Percentiles rank a stretch among this genome's conserved stretches.
These are phyloP conservation scores for Turnix velox DNA, from an alignment of 2,113 vertebrate genomes.

Conservation along the genomic window DNA sequence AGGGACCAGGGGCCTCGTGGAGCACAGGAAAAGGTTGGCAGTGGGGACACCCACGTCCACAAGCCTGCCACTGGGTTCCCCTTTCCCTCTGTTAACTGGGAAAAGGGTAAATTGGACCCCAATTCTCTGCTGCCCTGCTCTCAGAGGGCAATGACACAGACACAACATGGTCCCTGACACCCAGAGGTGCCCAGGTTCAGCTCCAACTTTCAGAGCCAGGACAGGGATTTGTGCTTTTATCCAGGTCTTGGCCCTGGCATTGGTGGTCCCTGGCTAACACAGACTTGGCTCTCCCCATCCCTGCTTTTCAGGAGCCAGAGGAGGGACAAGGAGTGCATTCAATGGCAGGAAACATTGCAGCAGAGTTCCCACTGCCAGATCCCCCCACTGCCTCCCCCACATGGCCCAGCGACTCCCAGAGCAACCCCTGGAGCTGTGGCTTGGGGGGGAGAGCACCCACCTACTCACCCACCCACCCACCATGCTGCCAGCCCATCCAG, in stretches of 20 bases:
- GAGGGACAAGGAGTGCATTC: accelerated
- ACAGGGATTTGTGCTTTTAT: neutral
- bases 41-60: neutral
- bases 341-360: neutral
- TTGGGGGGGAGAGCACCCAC: too few species aligned
- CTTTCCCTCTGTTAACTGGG: accelerated
- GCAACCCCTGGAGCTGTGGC: neutral
- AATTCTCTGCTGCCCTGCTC: neutral
- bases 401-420: neutral
- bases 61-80: accelerated
- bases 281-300: accelerated
- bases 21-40: neutral
- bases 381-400: neutral
- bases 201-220: neutral
- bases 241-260: accelerated
- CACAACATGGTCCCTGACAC: too few species aligned
- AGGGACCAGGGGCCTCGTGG: neutral
- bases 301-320: accelerated
- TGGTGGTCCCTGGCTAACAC: accelerated
- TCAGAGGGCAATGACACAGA: neutral
- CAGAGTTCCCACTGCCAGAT: neutral
- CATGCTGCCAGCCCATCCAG: accelerated
- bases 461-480: neutral
- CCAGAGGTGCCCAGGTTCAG: neutral
- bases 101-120: neutral